Base-by-base conservation (phyloP, 2,113 vertebrate genomes). In the Hydrochoerus hydrochaeris region DNA sequence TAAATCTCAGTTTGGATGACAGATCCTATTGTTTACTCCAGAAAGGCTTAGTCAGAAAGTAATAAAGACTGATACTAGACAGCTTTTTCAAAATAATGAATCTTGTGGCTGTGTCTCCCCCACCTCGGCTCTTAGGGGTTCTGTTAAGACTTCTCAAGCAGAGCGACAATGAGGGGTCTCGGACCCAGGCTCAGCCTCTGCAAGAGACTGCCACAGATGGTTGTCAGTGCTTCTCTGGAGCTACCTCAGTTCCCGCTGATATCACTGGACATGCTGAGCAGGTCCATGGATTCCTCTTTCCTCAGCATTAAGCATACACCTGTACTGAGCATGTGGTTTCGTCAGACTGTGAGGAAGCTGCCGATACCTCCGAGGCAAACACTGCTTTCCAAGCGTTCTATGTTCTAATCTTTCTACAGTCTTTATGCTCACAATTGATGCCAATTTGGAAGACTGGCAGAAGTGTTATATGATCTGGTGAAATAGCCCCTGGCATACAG, bases 81-180 rank as follows among this genome's bases (percentile, higher is more conserved):
- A 84, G 73, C 19, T 35, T 90, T 92, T 92, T 75, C 89, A 80
- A 95, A 94, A 89, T 62, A 94, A 82, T 35, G 94, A 82, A 84
- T 88, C 90, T 84, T 85, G 87, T 81, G 30, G 44, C 11, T 20
- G 44, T 22, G 41, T 49, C 82, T 83, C 26, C 69, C 84, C 67
- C 91, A 81, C 75, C 67, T 60, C 54, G 22, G 62, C 9, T 32
- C n/a, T 83, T 13, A 49, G 67, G 83, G 78, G 84, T 71, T 92
- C 77, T 78, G 54, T 24, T 20, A 58, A 69, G 3, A 12, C 1
- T 2, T 82, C 60, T 95, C 75, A 86, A 71, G 58, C 60, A 35
- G n/a, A 92, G 46, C 20, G 10, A 16, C 7, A 2, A 62, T 26
- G 32, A 85, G 10, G n/a, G 73, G 71, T 63, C 83, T 94, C 73